Base-by-base conservation (phyloP, 2,888 invertebrate species). In the Anagyrus pseudococci region DNA sequence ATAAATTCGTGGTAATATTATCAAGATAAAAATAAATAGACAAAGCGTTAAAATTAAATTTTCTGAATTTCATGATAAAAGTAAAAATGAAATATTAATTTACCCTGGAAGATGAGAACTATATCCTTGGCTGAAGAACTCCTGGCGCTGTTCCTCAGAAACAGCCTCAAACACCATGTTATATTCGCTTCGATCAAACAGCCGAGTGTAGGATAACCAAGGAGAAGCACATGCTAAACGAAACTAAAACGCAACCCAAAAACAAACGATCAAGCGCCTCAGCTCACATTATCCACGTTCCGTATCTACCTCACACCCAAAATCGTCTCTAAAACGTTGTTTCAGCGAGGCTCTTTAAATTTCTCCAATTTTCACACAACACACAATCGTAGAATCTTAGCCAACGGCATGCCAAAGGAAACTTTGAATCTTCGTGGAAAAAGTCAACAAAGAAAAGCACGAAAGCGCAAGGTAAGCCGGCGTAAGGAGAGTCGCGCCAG, bases 71-170 rank as follows among this genome's bases (percentile, higher is more conserved):
- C n/a, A n/a, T n/a, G n/a, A n/a, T n/a, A n/a, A n/a, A n/a, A n/a
- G n/a, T n/a, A n/a, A n/a, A n/a, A n/a, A n/a, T 7, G 17, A 1
- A 10, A 15, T 19, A 52, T 22, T 47, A 54, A 64, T 33, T 65
- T 80, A 88, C 89, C 89, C 89, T 6, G 89, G 88, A 71, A 89
- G 86, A 75, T 87, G 87, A 62, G 85, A 85, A 73, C 84, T 85
- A 77, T 85, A 85, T 49, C 84, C 84, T 74, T 86, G 86, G 58
- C 83, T 82, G 69, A 85, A 83, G 77, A 88, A 87, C 72, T 82
- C 82, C 71, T 85, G 84, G 75, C 84, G 83, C 77, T 88, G 87
- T 71, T 85, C 85, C 71, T 84, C 84, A 70, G 83, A 85, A 43
- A 87, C 83, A 72, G 86, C 85, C 73, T 87, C 84, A 83, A 87